A percentile compares a stretch with the other conserved stretches of the same genome.
These are phyloP conservation scores for Argyrosomus regius DNA, from an alignment of 2,797 vertebrate genomes.

Conservation along the genomic window DNA sequence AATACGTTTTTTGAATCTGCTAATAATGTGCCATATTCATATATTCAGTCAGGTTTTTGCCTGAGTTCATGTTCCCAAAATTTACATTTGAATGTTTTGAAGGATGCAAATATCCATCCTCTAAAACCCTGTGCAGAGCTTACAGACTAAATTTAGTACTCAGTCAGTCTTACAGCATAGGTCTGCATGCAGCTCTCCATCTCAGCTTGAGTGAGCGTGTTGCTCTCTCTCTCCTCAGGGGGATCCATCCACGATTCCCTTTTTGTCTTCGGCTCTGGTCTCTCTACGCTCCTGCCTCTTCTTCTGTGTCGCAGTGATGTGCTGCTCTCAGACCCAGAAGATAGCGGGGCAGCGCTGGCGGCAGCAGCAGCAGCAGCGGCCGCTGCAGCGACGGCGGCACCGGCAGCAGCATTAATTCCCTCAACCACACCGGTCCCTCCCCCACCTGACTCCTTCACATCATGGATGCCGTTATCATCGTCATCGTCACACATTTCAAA, in stretches of 20 bases:
- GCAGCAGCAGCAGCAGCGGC: constrained; percentile 15
- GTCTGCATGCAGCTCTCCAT: constrained; percentile 98
- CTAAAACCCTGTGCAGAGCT: background rate
- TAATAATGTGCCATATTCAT: background rate
- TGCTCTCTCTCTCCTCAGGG: constrained; percentile 87
- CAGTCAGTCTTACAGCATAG: constrained; percentile 88
- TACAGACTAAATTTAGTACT: background rate
- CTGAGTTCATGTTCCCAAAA: background rate
- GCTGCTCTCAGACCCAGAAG: constrained; percentile 75
- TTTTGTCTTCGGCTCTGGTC: constrained; percentile 80
- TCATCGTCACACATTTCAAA: constrained; percentile 94
- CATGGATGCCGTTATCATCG: constrained; percentile 81
- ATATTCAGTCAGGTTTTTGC: background rate
- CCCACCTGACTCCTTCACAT: constrained; percentile 79
- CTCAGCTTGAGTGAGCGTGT: constrained; percentile 93
- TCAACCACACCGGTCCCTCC: constrained; percentile 48
- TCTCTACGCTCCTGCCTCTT: constrained; percentile 78
- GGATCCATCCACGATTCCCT: constrained; percentile 96
- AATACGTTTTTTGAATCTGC: background rate
- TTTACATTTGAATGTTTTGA: background rate
- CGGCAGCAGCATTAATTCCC: constrained; percentile 32
- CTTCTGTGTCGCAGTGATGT: constrained; percentile 76
- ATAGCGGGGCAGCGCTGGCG: constrained; percentile 27
- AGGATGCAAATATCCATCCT: background rate
- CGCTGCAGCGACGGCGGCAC: constrained; percentile 5